phyloP scores from a whole-genome alignment of 2,888 invertebrate genomes.

The Drosophila neonasuta region DNA sequence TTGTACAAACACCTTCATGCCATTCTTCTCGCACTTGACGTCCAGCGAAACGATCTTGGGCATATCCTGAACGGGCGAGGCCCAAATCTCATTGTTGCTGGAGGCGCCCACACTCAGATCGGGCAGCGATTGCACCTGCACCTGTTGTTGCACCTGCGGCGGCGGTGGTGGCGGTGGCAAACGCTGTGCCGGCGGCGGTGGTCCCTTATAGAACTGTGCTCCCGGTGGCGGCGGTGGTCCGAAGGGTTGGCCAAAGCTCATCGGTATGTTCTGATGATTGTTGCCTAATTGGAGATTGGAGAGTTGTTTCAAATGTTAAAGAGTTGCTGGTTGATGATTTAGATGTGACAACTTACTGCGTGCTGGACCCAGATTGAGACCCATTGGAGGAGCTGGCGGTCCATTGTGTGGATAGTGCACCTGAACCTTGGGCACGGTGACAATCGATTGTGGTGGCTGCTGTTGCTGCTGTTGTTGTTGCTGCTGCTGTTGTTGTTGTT shows the following conservation, averaged over 20 bases:
- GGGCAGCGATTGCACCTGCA: constrained; percentile 66
- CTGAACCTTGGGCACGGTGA: constrained; percentile 64
- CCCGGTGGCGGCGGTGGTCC: constrained; percentile 83
- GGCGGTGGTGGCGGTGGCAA: constrained; percentile 52
- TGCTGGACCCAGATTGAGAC: constrained; percentile 68
- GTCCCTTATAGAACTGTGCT: constrained; percentile 87
- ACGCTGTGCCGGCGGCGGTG: constrained; percentile 82
- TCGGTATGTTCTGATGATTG: constrained; percentile 82
- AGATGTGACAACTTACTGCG: constrained; percentile 72
- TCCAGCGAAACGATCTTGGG: constrained; percentile 95
- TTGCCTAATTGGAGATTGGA: constrained; percentile 36
- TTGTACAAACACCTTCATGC: constrained; percentile 96
- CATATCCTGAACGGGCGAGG: constrained; percentile 93
- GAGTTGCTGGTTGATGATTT: no score
- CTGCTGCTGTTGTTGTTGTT: constrained; percentile 81
- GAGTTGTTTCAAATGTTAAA: no score
- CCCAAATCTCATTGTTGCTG: constrained; percentile 90
- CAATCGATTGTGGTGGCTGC: constrained; percentile 52
- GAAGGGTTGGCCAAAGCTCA: constrained; percentile 83
- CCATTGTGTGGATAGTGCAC: constrained; percentile 82
- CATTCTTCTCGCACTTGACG: constrained; percentile 96
- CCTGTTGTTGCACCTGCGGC: constrained; percentile 49
- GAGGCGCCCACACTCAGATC: constrained; percentile 80
- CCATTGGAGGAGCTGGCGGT: constrained; percentile 62
- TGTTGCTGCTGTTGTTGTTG: constrained; percentile 83